Conservation (phyloP, 2,888 invertebrate species). For the Spisula subtruncata region DNA sequence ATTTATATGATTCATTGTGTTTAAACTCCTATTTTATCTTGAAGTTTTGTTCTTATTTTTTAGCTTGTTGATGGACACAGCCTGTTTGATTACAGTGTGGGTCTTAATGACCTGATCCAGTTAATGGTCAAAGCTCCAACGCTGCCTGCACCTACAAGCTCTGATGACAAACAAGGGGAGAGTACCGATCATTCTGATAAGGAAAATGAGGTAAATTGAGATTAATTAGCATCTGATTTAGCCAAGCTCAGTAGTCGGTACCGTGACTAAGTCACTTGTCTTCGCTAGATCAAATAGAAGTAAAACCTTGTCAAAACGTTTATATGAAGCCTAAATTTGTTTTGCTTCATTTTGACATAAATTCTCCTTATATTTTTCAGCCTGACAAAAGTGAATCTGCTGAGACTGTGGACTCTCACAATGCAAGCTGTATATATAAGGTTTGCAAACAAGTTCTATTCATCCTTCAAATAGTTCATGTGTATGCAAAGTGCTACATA, state of each 20-base stretch:
- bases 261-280: too few species aligned
- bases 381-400: constrained; percentile 57
- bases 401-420: constrained; percentile 56
- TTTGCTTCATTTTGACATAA: too few species aligned
- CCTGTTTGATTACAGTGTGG: constrained; percentile 93
- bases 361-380: constrained; percentile 58
- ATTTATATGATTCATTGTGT: too few species aligned
- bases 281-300: too few species aligned
- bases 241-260: too few species aligned
- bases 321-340: too few species aligned
- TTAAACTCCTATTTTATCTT: too few species aligned
- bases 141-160: constrained; percentile 26
- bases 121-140: constrained; percentile 89
- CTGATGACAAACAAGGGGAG: constrained; percentile 66
- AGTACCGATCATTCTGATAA: constrained; percentile 81
- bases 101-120: constrained; percentile 93
- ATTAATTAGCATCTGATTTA: too few species aligned
- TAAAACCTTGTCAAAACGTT: too few species aligned
- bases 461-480: too few species aligned
- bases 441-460: constrained; percentile 46
- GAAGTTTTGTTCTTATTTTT: constrained; percentile 77
- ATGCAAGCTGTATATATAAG: constrained; percentile 74
- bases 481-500: too few species aligned
- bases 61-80: constrained; percentile 92
- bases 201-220: constrained; percentile 81